These are phyloP conservation scores for Dolichoris vasculosae DNA, from an alignment of 1,140 invertebrate genomes.

Conservation along the genomic window DNA sequence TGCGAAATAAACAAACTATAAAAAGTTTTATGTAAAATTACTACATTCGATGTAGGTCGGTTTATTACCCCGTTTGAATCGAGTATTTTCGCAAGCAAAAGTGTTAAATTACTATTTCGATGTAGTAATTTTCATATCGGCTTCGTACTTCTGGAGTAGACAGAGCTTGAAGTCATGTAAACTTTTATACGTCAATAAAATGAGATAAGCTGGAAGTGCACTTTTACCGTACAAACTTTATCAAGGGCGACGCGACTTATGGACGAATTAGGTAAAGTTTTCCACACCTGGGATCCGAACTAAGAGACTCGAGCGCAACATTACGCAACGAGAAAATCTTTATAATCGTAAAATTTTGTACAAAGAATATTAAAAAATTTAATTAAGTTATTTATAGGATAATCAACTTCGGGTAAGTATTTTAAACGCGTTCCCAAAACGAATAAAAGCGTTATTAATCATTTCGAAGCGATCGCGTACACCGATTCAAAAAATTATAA, in stretches of 20 bases:
- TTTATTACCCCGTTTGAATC: slow-evolving; percentile 1
- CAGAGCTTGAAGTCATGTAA: neutral
- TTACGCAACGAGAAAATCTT: neutral
- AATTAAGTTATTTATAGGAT: neutral
- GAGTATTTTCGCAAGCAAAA: slow-evolving; percentile 9
- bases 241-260: neutral
- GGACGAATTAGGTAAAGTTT: neutral
- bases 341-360: neutral
- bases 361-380: neutral
- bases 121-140: slow-evolving; percentile 5
- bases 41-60: neutral
- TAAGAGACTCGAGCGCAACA: neutral
- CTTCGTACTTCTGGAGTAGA: neutral
- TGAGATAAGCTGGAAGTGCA: neutral
- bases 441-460: too few relatives aligned
- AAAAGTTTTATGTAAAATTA: slow-evolving; percentile 10
- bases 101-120: slow-evolving; percentile 20
- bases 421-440: too few relatives aligned
- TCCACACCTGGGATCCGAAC: neutral
- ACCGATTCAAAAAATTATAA: too few relatives aligned
- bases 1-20: neutral
- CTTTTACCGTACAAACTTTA: neutral
- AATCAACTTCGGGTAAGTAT: neutral
- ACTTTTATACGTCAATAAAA: slow-evolving; percentile 7
- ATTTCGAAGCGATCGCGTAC: too few relatives aligned